Evolutionary conservation across 2,113 vertebrate genomes (phyloP), one percentile per base, ranked within the genome.

Genomic region (Polyodon spathula): DNA sequence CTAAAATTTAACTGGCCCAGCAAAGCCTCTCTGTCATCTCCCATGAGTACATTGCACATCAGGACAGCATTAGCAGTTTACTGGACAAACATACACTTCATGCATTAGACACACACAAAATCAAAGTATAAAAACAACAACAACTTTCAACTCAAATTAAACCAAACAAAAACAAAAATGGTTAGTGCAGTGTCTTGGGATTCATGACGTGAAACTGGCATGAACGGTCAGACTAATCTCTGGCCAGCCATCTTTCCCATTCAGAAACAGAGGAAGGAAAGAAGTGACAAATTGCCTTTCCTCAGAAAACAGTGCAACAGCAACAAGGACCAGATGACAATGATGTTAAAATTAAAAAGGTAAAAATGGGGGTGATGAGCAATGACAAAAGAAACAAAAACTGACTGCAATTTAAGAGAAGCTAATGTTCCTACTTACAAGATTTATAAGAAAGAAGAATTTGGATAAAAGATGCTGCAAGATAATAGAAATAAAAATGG

Each of bases 361-460:
- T 75, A 75, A 43, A 79, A 76, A 72, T 76, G 75, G 72, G 66
- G 74, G 57, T 16, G 63, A 61, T 84, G 80, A 67, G 64, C 78
- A 78, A 84, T 81, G 81, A 67, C 78, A 81, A 80, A 88, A 84
- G 72, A 77, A 84, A 88, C 85, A 88, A 83, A 81, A 86, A 90
- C 90, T 89, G 88, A 92, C 76, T 68, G 89, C 88, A 89, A 93
- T 93, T 89, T 92, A 92, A 90, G 87, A 88, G 84, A 93, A 92
- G 89, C 92, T 92, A 91, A 88, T 83, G 81, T 89, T 97, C 93
- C 93, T 95, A 97, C 94, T 97, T 97, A 97, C 93, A 95, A 94
- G 94, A 97, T 94, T 97, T 97, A 95, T 97, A 97, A 97, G 92
- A 97, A 97, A 97, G 93, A 89, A 97, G 93, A 95, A 97, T 97